Percentiles rank a stretch among this genome's conserved stretches.
phyloP scores from a whole-genome alignment of 2,888 invertebrate species.

The Lithosia quadra region DNA sequence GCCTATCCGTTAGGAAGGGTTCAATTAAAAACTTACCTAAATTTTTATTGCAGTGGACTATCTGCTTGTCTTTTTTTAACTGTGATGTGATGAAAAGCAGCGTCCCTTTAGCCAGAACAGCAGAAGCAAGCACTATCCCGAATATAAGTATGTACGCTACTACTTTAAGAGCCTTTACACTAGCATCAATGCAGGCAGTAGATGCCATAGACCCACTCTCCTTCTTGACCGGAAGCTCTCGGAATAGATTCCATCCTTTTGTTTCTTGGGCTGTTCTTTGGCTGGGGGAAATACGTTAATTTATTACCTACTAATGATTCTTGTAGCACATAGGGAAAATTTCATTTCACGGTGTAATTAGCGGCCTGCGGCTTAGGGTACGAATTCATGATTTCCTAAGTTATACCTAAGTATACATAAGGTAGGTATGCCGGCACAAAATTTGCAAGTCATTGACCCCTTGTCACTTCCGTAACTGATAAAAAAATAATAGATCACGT shows the following conservation, averaged over 20 bases:
- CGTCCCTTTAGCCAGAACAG: conserved; percentile 91
- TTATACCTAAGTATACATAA: no score
- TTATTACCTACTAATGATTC: neutral
- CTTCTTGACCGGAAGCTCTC: conserved; percentile 89
- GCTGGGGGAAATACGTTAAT: conserved; percentile 58
- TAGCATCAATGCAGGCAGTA: conserved; percentile 87
- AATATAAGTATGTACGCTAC: conserved; percentile 91
- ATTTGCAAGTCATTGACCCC: no score
- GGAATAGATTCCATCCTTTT: conserved; percentile 93
- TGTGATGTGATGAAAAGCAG: conserved; percentile 92
- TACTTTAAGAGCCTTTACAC: conserved; percentile 89
- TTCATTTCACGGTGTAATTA: no score
- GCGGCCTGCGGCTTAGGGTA: no score
- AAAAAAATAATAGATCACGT: no score
- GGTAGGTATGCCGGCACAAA: no score
- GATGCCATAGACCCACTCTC: conserved; percentile 90
- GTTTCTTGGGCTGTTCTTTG: conserved; percentile 85
- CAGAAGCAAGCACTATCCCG: conserved; percentile 88
- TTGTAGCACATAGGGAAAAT: no score
- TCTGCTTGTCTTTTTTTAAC: conserved; percentile 83
- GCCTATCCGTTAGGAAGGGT: neutral
- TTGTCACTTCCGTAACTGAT: no score
- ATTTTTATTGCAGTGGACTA: conserved; percentile 87
- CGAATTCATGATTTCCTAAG: no score
- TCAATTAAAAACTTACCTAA: conserved; percentile 64